phyloP scores from a whole-genome alignment of 53 echinoderm and acorn worm species.

The Echinometra lucunter region DNA sequence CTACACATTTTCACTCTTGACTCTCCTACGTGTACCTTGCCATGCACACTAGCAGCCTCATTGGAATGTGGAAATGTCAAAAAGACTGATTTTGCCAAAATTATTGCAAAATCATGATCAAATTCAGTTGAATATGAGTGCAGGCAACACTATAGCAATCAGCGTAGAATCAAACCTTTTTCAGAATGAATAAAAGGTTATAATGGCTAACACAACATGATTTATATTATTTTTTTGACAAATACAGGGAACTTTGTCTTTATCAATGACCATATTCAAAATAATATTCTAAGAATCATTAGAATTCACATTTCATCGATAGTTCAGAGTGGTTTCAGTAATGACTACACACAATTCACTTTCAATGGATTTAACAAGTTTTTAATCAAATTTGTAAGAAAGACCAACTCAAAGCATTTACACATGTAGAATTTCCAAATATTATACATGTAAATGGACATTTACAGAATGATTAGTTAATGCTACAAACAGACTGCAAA shows the following conservation, averaged over 20 bases:
- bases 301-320: neutral
- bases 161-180: neutral
- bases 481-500: neutral
- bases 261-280: neutral
- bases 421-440: neutral
- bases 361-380: neutral
- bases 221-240: neutral
- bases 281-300: neutral
- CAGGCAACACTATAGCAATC: neutral
- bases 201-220: neutral
- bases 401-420: neutral
- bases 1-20: neutral
- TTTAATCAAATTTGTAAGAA: neutral
- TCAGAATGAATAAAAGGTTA: neutral
- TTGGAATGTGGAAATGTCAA: neutral
- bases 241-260: neutral
- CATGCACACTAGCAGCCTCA: neutral
- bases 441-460: neutral
- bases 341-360: neutral
- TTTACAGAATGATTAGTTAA: neutral
- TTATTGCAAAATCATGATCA: too few relatives aligned
- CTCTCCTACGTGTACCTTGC: too few relatives aligned
- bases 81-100: too few relatives aligned
- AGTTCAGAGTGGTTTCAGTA: neutral
- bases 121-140: neutral